Evolutionary conservation across 2,888 invertebrate genomes (phyloP).

Genomic region (Ormyrus labotus): DNA sequence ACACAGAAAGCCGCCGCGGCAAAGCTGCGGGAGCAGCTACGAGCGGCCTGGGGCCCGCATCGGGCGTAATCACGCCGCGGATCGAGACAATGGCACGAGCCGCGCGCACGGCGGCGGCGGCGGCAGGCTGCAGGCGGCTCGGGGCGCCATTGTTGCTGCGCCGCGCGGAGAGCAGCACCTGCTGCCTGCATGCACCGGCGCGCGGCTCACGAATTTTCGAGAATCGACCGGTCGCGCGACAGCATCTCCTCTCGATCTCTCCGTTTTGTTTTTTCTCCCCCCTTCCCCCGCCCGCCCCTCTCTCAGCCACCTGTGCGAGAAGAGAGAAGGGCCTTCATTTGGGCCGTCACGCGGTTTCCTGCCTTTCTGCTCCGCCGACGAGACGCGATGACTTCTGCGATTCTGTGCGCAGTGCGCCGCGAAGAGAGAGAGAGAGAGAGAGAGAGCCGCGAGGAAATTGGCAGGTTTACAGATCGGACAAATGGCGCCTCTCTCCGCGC

Average conservation of each 20-base stretch:
- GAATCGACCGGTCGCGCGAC: not conserved
- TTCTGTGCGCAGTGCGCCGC: not conserved
- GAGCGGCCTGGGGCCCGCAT: no score
- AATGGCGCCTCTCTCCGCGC: not conserved
- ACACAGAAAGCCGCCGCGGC: no score
- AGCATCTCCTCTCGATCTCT: no score
- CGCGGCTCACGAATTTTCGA: not conserved
- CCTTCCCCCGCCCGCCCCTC: not conserved
- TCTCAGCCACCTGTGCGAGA: slow-evolving; percentile 2
- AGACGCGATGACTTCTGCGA: not conserved
- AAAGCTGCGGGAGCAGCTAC: no score
- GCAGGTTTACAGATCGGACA: slow-evolving; percentile 31
- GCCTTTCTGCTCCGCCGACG: not conserved
- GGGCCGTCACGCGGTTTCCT: slow-evolving; percentile 14
- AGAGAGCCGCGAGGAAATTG: slow-evolving; percentile 19
- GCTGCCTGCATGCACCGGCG: not conserved
- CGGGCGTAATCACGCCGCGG: no score
- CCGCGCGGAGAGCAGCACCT: not conserved
- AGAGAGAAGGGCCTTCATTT: slow-evolving; percentile 22
- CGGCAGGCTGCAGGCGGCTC: not conserved
- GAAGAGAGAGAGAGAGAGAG: no score
- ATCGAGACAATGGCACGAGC: no score
- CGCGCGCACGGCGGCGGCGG: not conserved
- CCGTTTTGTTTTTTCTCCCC: not conserved
- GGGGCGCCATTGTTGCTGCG: not conserved